phyloP scores from a whole-genome alignment of 2,113 vertebrate genomes.

The Myrmecophaga tridactyla region DNA sequence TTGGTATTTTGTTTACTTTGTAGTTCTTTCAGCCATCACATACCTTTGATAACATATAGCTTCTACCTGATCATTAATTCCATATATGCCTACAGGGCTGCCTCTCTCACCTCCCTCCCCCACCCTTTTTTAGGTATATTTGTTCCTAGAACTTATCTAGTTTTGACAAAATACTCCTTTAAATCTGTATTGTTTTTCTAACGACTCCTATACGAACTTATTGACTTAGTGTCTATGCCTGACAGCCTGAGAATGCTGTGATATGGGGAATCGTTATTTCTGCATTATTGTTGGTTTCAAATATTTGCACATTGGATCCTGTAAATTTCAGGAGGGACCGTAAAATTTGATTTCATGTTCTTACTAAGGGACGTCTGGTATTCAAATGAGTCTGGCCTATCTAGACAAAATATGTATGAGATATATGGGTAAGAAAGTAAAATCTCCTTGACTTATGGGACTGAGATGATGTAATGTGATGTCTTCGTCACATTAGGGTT shows the following conservation, averaged over 20 bases:
- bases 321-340: not conserved
- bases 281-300: not conserved
- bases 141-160: not conserved
- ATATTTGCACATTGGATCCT: not conserved
- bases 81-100: not conserved
- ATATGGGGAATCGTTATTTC: not conserved
- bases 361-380: not conserved
- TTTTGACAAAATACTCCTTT: not conserved
- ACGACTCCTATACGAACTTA: not conserved
- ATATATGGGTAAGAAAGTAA: constrained; percentile 17
- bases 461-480: not conserved
- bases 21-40: not conserved
- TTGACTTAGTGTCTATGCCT: not conserved
- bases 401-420: constrained; percentile 35
- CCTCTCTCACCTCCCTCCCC: not conserved
- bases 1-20: constrained; percentile 21
- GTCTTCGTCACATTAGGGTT: not conserved
- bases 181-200: not conserved
- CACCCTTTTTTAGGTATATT: not conserved
- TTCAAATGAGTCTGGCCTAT: not conserved
- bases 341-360: not conserved
- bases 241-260: not conserved
- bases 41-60: not conserved
- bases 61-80: constrained; percentile 18
- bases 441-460: not conserved